Evolutionary conservation across 2,797 vertebrate genomes (phyloP).

Genomic region (Molothrus ater): DNA sequence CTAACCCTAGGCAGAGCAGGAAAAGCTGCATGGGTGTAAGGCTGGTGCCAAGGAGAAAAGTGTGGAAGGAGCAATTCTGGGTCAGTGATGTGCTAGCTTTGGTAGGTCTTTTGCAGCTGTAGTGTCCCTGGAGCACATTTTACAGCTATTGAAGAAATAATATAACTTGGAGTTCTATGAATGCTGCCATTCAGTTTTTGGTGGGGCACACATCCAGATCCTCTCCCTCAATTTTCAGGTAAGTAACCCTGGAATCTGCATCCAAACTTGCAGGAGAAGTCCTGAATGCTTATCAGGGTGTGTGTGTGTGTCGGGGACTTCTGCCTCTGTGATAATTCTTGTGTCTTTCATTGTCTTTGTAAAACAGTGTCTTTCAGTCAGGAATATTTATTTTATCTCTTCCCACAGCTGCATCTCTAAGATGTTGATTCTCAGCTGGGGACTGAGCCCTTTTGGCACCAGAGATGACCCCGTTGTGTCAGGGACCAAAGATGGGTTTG

Average conservation of each 20-base stretch:
- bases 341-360: not conserved
- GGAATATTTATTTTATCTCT: not conserved
- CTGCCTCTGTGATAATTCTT: not conserved
- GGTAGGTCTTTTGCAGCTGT: not conserved
- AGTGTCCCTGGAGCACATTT: not conserved
- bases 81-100: not conserved
- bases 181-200: not conserved
- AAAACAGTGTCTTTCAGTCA: not conserved
- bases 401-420: no score
- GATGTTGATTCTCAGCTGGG: not conserved
- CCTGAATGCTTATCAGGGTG: not conserved
- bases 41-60: not conserved
- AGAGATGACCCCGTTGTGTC: no score
- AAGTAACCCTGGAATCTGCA: fast-evolving
- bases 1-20: not conserved
- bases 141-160: not conserved
- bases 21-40: not conserved
- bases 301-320: not conserved
- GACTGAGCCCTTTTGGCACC: not conserved
- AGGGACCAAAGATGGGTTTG: not conserved
- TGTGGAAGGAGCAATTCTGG: not conserved
- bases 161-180: not conserved
- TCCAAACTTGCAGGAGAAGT: not conserved
- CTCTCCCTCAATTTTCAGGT: not conserved
- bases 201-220: no score